Conservation (phyloP, 2,888 invertebrate species). For the Drosophila testacea region DNA sequence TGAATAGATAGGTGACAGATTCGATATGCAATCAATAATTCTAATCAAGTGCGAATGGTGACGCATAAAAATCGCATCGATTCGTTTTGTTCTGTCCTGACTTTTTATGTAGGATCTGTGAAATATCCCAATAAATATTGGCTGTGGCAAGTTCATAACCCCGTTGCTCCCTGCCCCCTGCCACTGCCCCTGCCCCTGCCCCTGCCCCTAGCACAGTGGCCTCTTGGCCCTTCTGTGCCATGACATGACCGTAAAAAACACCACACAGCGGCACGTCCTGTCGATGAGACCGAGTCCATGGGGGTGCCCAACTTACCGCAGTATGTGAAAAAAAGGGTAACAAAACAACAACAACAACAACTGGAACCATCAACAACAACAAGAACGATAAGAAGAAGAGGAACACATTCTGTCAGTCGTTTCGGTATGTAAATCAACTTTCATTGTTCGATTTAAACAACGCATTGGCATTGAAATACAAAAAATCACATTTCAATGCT, state of each 20-base stretch:
- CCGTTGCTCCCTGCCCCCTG: background rate
- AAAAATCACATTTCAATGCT: conserved; percentile 82
- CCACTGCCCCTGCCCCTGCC: background rate
- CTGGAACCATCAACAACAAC: conserved; percentile 46
- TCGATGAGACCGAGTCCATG: conserved; percentile 51
- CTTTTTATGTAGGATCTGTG: conserved; percentile 39
- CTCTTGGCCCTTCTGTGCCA: conserved; percentile 22
- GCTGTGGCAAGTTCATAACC: conserved; percentile 38
- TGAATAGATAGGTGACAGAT: conserved; percentile 58
- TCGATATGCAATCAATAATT: conserved; percentile 79
- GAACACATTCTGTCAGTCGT: conserved; percentile 75
- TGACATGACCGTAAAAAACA: conserved; percentile 76
- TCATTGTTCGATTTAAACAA: conserved; percentile 82
- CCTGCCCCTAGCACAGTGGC: background rate
- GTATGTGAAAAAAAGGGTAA: conserved; percentile 44
- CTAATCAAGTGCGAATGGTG: conserved; percentile 81
- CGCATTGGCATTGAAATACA: conserved; percentile 53
- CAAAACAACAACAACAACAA: conserved; percentile 45
- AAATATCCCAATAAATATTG: conserved; percentile 56
- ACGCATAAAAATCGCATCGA: conserved; percentile 70
- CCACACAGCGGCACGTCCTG: conserved; percentile 63
- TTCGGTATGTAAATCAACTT: conserved; percentile 86
- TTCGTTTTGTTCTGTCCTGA: conserved; percentile 52
- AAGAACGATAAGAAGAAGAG: conserved; percentile 23
- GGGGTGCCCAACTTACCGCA: conserved; percentile 60